Percentiles rank a stretch among this genome's conserved stretches.
Evolutionary conservation across 2,888 invertebrate species (phyloP).

Genomic region (Creontiades dilutus): DNA sequence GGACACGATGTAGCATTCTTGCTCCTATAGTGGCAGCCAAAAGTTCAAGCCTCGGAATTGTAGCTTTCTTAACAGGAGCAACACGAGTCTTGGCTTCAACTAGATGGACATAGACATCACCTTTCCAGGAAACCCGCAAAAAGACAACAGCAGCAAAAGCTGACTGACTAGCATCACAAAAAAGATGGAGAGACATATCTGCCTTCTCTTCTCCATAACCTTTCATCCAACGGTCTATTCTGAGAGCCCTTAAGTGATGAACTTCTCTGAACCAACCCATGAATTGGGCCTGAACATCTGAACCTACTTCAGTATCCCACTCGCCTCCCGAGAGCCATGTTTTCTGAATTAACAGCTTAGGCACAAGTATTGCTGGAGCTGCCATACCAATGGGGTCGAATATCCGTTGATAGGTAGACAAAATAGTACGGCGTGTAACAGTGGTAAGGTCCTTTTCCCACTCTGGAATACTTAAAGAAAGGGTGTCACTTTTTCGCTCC

Average conservation of each 20-base stretch:
- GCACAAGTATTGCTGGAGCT: background rate
- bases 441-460: slow-evolving; percentile 58
- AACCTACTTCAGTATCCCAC: slow-evolving; percentile 64
- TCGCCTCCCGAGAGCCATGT: background rate
- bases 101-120: slow-evolving; percentile 74
- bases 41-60: slow-evolving; percentile 77
- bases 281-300: slow-evolving; percentile 9
- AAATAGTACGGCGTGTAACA: slow-evolving; percentile 44
- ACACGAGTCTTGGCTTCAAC: slow-evolving; percentile 76
- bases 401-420: slow-evolving; percentile 37
- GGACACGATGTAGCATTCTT: slow-evolving; percentile 73
- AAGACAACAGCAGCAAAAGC: slow-evolving; percentile 76
- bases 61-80: slow-evolving; percentile 76
- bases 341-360: slow-evolving; percentile 44
- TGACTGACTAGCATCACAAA: slow-evolving; percentile 70
- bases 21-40: slow-evolving; percentile 76
- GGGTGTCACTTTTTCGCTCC: slow-evolving; percentile 74
- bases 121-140: slow-evolving; percentile 73
- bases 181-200: slow-evolving; percentile 7
- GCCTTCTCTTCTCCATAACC: slow-evolving; percentile 76
- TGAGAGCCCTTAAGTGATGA: background rate
- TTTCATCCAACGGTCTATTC: slow-evolving; percentile 75
- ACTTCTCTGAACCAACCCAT: background rate
- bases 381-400: slow-evolving; percentile 66
- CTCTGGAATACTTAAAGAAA: background rate